Base-by-base conservation (phyloP, 2,113 vertebrate genomes). In the Empidonax traillii region DNA sequence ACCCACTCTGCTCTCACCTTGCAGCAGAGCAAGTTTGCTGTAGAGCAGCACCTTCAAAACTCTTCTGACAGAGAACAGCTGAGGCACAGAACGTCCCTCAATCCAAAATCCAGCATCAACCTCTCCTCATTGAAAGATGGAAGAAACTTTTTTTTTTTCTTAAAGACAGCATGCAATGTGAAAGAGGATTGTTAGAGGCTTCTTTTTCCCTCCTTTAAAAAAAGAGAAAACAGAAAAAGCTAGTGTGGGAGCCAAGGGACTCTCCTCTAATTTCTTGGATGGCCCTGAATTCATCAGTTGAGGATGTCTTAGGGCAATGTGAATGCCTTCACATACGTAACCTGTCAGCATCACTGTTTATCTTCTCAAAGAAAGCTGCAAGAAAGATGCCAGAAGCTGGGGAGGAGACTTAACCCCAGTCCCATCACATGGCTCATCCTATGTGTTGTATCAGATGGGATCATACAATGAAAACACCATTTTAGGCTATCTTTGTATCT, bases 351-450 rank as follows among this genome's bases (percentile, higher is more conserved):
- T 86, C 87, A 77, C 79, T 90, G 85, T 87, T 95, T 92, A 95
- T 93, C 93, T 93, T 94, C 85, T 56, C 90, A 91, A 55, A 75
- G 79, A 74, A 93, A 88, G 67, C 51, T 91, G 71, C 39, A 83
- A 91, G 75, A 96, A 93, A 96, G 96, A 93, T 92, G 93, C 93
- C 87, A 94, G 90, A 85, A 96, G 92, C 93, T 95, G 92, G 49
- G 94, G 96, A 90, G 96, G 92, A 97, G 65, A 63, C 88, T 59
- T 55, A 86, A 90, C 82, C 88, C 56, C 18, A 24, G 30, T 71
- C 43, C 85, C 72, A 94, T 86, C 92, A 74, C 12, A 92, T 9
- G 65, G 82, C 79, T 95, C 76, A 95, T 92, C 56, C 85, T 49
- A 7, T 59, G 65, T 1, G 2, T 56, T 88, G 44, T 94, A 94